Evolutionary conservation across 2,888 invertebrate genomes (phyloP).

Genomic region (Amaurobius ferox): DNA sequence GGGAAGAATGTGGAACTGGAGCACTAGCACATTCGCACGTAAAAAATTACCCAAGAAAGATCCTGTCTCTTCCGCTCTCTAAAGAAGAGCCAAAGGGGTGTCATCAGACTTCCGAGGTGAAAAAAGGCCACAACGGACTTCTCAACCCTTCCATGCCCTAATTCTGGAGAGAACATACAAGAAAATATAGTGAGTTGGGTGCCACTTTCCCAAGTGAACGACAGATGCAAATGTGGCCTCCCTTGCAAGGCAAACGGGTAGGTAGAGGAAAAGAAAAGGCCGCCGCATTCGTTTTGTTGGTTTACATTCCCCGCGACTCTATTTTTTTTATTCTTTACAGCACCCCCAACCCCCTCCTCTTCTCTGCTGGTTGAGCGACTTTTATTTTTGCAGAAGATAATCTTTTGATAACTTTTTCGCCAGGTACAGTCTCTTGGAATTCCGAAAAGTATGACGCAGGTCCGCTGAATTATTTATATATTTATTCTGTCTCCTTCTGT

Average conservation of each 20-base stretch:
- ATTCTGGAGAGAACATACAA: slow-evolving; percentile 22
- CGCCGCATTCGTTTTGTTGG: neutral
- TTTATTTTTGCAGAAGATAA: neutral
- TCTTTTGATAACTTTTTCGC: neutral
- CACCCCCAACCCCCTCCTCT: neutral
- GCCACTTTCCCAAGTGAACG: slow-evolving; percentile 58
- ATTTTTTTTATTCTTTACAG: neutral
- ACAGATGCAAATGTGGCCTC: slow-evolving; percentile 13
- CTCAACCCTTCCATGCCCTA: slow-evolving; percentile 52
- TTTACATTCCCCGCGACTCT: neutral
- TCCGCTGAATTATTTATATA: no score
- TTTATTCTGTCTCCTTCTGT: no score
- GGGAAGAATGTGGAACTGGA: neutral
- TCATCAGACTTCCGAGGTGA: neutral
- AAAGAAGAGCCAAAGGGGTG: no score
- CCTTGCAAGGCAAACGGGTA: slow-evolving; percentile 43
- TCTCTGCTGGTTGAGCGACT: neutral
- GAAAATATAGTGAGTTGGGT: no score
- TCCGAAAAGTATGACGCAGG: neutral
- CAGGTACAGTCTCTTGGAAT: neutral
- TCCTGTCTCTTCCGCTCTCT: no score
- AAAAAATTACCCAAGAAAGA: neutral
- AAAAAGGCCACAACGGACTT: neutral
- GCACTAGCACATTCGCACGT: neutral
- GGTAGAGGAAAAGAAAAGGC: neutral